These are phyloP conservation scores for Myiozetetes cayanensis DNA, from an alignment of 2,113 vertebrate genomes.

Conservation along the genomic window DNA sequence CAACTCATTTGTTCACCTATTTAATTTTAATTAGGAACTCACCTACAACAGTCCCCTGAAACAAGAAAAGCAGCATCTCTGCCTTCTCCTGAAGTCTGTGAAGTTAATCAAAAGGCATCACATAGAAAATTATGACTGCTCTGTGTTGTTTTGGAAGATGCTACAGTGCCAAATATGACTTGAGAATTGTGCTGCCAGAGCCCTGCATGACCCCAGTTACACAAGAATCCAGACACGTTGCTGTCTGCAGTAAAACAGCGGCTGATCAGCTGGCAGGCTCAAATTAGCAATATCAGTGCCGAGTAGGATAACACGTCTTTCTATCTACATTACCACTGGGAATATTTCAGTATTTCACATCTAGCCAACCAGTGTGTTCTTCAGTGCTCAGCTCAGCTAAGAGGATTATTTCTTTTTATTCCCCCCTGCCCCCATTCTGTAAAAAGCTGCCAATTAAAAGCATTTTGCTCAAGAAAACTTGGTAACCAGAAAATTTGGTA, in stretches of 20 bases:
- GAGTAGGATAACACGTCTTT: rapidly evolving
- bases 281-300: neutral
- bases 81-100: neutral
- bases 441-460: neutral
- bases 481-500: neutral
- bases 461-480: neutral
- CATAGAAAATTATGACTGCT: neutral
- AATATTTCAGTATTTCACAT: neutral
- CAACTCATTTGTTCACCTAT: neutral
- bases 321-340: neutral
- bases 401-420: neutral
- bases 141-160: neutral
- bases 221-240: neutral
- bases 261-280: neutral
- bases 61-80: neutral
- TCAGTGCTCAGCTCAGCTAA: neutral
- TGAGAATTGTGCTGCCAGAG: neutral
- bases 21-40: neutral
- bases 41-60: neutral
- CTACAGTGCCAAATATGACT: conserved; percentile 1
- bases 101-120: neutral
- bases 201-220: neutral
- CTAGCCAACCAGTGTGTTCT: neutral
- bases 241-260: neutral
- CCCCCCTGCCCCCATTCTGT: rapidly evolving